Conservation (phyloP, 2,888 invertebrate genomes). For the Abscondita cerata region DNA sequence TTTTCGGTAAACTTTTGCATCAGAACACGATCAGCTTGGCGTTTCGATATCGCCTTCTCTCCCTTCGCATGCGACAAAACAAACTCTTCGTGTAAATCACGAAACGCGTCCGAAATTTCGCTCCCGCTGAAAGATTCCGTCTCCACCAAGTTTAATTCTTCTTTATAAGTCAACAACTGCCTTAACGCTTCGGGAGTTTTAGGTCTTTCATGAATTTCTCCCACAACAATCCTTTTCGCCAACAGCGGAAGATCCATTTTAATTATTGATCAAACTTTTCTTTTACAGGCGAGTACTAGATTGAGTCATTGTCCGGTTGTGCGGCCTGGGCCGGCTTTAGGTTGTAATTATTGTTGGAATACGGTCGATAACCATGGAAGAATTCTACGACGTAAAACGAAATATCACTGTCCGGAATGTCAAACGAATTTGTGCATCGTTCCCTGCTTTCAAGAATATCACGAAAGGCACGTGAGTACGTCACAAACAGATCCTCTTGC, state of each 20-base stretch:
- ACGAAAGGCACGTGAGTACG: slow-evolving; percentile 65
- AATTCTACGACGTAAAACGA: slow-evolving; percentile 84
- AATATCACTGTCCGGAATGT: slow-evolving; percentile 90
- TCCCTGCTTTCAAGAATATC: slow-evolving; percentile 87
- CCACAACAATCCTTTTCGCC: not conserved
- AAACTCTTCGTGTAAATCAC: slow-evolving; percentile 44
- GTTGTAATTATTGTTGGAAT: slow-evolving; percentile 92
- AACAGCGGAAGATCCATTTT: not conserved
- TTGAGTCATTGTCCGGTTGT: slow-evolving; percentile 86
- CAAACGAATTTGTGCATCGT: slow-evolving; percentile 89
- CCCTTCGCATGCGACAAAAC: slow-evolving; percentile 39
- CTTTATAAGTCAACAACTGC: slow-evolving; percentile 32
- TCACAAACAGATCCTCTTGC: slow-evolving; percentile 52
- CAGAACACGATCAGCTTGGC: slow-evolving; percentile 46
- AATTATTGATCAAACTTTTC: slow-evolving; percentile 45
- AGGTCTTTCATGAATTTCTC: not conserved
- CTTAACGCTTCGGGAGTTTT: slow-evolving; percentile 38
- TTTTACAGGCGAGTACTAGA: slow-evolving; percentile 60
- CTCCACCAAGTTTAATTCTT: slow-evolving; percentile 17
- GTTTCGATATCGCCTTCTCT: slow-evolving; percentile 42
- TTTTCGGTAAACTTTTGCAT: slow-evolving; percentile 48
- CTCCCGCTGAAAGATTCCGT: slow-evolving; percentile 40
- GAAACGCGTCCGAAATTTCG: slow-evolving; percentile 47
- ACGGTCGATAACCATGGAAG: slow-evolving; percentile 84
- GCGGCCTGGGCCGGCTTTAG: slow-evolving; percentile 82